These are phyloP conservation scores for Drosophila nikananu DNA, from an alignment of 1,140 invertebrate genomes.

Conservation along the genomic window DNA sequence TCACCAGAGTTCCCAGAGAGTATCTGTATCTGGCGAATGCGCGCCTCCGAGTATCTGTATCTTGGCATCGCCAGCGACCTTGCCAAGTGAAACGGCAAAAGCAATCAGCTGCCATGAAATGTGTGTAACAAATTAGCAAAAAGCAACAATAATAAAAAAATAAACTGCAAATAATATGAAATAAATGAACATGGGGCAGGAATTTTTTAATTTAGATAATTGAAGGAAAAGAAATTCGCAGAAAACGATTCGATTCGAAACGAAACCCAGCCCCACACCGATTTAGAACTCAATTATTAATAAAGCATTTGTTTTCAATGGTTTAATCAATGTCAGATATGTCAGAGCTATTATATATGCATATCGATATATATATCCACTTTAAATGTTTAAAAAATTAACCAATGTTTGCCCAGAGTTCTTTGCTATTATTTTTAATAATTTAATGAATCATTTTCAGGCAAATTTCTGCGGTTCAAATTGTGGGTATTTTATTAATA, in stretches of 20 bases:
- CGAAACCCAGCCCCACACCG: background rate
- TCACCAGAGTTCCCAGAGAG: constrained; percentile 35
- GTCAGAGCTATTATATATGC: background rate
- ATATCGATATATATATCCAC: background rate
- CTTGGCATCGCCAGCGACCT: constrained; percentile 54
- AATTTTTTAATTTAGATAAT: constrained; percentile 84
- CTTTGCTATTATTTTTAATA: constrained; percentile 39
- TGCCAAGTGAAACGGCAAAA: constrained; percentile 64
- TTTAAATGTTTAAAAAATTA: constrained; percentile 37
- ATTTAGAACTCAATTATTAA: constrained; percentile 45
- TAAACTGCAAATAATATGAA: constrained; percentile 46
- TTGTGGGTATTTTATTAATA: constrained; percentile 36
- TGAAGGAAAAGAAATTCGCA: constrained; percentile 57
- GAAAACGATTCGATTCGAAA: constrained; percentile 24
- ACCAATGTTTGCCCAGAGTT: constrained; percentile 27
- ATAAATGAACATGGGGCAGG: constrained; percentile 51
- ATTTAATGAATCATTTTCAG: constrained; percentile 54
- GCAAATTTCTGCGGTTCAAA: constrained; percentile 34
- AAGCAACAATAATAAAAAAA: constrained; percentile 53
- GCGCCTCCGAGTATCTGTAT: constrained; percentile 34
- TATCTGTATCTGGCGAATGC: constrained; percentile 28
- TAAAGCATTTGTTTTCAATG: constrained; percentile 36
- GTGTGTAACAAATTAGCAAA: constrained; percentile 65
- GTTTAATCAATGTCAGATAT: constrained; percentile 38
- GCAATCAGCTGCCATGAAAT: constrained; percentile 64